Base-by-base conservation (phyloP, 2,888 invertebrate species). In the Timema podura region DNA sequence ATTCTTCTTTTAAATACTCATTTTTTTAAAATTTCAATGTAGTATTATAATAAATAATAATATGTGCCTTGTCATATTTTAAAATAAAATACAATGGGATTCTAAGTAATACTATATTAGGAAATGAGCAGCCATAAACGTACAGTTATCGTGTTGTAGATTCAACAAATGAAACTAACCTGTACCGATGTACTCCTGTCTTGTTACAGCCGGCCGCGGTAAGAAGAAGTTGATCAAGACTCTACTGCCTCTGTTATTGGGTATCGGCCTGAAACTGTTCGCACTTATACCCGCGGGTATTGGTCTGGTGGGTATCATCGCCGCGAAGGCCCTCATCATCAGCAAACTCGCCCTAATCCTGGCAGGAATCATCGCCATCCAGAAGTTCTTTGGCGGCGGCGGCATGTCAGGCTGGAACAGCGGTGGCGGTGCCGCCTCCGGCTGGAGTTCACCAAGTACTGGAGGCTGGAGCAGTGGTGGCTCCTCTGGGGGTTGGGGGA, bases 331-430 rank as follows among this genome's bases (percentile, higher is more conserved):
- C 47, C 81, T 92, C 69, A 83, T 93, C 74, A 86, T 93, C 13
- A 89, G 92, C 66, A 93, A 93, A 80, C 47, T 93, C 70, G 93
- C 93, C 1, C 86, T 93, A 74, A 80, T 92, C 67, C 82, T 92
- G 57, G 91, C 91, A 45, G 86, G 89, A 0, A 83, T 91, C 47
- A 79, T 91, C 67, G 89, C 90, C 6, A 83, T 91, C 75, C 90
- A 91, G 77, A 90, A 87, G 76, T 82, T 90, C 67, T 81, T 90
- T 75, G 84, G 86, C 70, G 86, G 86, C 2, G 85, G 88, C 51
- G 73, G 77, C 71, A 57, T 51, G 48, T 51, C 44, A 15, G 68
- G 67, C n/a, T 67, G 72, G 68, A 46, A 64, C 49, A 11, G 64
- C 44, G 65, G 47, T 5, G 64, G 59, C 64, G 66, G 61, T 15